These are phyloP conservation scores for Haliclona indistincta DNA, from an alignment of 37 sponge, comb jelly and placozoan species.

Conservation along the genomic window DNA sequence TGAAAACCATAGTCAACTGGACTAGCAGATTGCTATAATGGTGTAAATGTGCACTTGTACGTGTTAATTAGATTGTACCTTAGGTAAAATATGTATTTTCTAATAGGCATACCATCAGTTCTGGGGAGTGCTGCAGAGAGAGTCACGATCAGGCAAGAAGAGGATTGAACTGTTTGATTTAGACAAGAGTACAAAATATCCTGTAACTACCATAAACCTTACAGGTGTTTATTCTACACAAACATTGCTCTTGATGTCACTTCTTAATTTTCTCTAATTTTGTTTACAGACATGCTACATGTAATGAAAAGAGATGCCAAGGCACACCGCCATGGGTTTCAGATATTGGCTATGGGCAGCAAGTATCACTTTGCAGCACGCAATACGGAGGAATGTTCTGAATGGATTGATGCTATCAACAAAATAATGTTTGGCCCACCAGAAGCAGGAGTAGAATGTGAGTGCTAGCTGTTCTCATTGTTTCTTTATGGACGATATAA, in stretches of 20 bases:
- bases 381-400: background rate
- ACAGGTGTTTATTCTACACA: too few species aligned
- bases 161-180: background rate
- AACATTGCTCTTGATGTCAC: too few species aligned
- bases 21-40: too few species aligned
- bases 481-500: too few species aligned
- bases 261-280: too few species aligned
- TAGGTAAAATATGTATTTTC: too few species aligned
- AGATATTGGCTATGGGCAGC: constrained; percentile 1
- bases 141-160: background rate
- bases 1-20: too few species aligned
- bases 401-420: background rate
- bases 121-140: background rate
- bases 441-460: too few species aligned
- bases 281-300: constrained; percentile 10
- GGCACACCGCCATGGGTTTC: background rate
- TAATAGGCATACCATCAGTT: background rate
- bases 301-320: background rate
- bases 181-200: background rate
- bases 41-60: too few species aligned
- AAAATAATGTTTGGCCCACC: constrained; percentile 9
- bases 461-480: too few species aligned
- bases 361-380: constrained; percentile 15
- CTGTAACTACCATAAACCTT: too few species aligned
- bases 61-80: too few species aligned